phyloP scores from a whole-genome alignment of 2,113 vertebrate genomes.

The Psammodynastes pulverulentus region DNA sequence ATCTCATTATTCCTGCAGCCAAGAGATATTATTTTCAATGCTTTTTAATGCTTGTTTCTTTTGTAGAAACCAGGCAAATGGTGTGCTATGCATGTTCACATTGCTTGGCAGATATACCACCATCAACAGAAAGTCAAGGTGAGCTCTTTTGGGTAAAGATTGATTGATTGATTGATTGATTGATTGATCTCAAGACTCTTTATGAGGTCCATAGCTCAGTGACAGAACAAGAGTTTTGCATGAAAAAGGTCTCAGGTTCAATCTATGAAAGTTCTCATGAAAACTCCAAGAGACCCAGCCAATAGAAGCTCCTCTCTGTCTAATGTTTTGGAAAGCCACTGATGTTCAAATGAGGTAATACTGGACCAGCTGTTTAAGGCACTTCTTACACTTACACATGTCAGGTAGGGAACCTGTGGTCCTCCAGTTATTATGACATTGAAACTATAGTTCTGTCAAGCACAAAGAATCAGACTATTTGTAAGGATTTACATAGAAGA shows the following conservation, averaged over 20 bases:
- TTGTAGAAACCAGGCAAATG: constrained; percentile 96
- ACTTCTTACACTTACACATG: neutral
- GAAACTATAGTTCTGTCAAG: neutral
- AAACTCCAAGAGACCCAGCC: neutral
- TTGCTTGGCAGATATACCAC: constrained; percentile 98
- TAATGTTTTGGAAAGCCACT: neutral
- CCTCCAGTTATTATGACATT: neutral
- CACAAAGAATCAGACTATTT: neutral
- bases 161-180: neutral
- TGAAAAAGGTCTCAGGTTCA: neutral
- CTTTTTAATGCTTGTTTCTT: constrained; percentile 3
- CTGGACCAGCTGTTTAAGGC: neutral
- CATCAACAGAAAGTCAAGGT: constrained; percentile 99
- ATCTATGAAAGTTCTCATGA: neutral
- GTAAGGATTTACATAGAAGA: neutral
- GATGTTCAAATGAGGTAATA: neutral
- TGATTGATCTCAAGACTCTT: neutral
- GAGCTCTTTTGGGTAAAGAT: constrained; percentile 55
- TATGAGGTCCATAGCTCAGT: neutral
- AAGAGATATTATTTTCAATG: neutral
- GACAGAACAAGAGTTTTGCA: neutral
- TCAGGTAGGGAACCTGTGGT: neutral
- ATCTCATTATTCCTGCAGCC: neutral
- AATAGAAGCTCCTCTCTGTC: neutral
- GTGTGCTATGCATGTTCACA: constrained; percentile 98